phyloP scores from a whole-genome alignment of 2,888 invertebrate genomes.

The Aquatica leii region DNA sequence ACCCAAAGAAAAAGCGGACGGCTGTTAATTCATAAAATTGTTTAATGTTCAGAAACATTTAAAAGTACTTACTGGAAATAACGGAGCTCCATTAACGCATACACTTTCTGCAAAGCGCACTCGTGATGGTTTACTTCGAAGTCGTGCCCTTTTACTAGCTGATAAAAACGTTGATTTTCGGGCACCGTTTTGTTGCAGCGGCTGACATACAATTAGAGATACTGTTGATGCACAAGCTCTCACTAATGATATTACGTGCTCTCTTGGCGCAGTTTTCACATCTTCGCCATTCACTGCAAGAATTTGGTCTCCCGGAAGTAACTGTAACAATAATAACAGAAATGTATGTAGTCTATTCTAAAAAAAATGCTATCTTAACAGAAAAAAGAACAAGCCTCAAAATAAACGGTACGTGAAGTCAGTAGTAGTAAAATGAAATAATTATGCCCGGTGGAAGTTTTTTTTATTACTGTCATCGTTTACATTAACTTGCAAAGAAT shows the following conservation, averaged over 20 bases:
- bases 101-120: slow-evolving; percentile 92
- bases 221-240: slow-evolving; percentile 82
- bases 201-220: slow-evolving; percentile 83
- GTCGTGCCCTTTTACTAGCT: slow-evolving; percentile 84
- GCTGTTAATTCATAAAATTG: slow-evolving; percentile 64
- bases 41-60: neutral
- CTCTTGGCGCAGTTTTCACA: slow-evolving; percentile 83
- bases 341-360: too few relatives aligned
- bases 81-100: slow-evolving; percentile 83
- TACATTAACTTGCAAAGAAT: too few relatives aligned
- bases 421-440: too few relatives aligned
- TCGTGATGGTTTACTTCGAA: slow-evolving; percentile 81
- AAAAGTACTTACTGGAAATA: slow-evolving; percentile 73
- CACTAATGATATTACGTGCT: slow-evolving; percentile 88
- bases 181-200: slow-evolving; percentile 66
- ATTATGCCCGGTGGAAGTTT: too few relatives aligned
- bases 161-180: slow-evolving; percentile 86
- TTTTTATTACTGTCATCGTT: too few relatives aligned
- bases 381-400: too few relatives aligned
- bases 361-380: too few relatives aligned
- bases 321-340: slow-evolving; percentile 64
- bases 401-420: too few relatives aligned
- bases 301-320: slow-evolving; percentile 92
- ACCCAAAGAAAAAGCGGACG: slow-evolving; percentile 81
- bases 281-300: slow-evolving; percentile 91